Evolutionary conservation across 2,888 invertebrate species (phyloP).

Genomic region (Stictocephala bisonia): DNA sequence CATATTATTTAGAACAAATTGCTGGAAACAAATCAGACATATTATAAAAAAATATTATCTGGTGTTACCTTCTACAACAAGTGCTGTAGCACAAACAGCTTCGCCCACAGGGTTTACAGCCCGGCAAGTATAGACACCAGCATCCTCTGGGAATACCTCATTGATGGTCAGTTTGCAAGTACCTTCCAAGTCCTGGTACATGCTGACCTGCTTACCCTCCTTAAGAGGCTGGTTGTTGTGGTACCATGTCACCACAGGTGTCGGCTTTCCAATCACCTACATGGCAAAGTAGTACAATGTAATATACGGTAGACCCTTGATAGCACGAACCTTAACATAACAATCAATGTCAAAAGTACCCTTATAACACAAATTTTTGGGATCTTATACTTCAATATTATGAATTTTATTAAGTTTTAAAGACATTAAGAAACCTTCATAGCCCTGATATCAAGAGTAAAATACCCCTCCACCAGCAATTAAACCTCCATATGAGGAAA

Average conservation of each 20-base stretch:
- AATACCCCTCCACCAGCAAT: too few species aligned
- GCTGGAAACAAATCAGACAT: not conserved
- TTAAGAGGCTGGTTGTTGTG: slow-evolving; percentile 77
- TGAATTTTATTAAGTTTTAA: too few species aligned
- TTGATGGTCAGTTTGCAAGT: slow-evolving; percentile 82
- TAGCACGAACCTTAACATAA: too few species aligned
- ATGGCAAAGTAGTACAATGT: not conserved
- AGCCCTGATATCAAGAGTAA: too few species aligned
- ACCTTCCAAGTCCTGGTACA: slow-evolving; percentile 78
- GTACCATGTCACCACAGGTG: slow-evolving; percentile 84
- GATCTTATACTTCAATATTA: too few species aligned
- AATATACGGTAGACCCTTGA: too few species aligned
- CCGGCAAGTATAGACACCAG: slow-evolving; percentile 85
- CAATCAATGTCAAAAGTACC: too few species aligned
- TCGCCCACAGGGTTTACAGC: slow-evolving; percentile 87
- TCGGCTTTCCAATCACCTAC: slow-evolving; percentile 78
- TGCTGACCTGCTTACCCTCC: slow-evolving; percentile 81
- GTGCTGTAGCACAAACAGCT: slow-evolving; percentile 79
- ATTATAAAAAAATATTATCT: not conserved
- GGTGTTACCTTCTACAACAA: slow-evolving; percentile 85
- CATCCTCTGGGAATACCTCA: slow-evolving; percentile 92
- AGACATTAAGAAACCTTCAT: too few species aligned
- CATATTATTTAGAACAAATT: not conserved
- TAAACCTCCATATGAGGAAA: too few species aligned
- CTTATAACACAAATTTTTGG: too few species aligned